phyloP scores from a whole-genome alignment of 1,140 invertebrate species.

The Oedothorax gibbosus region DNA sequence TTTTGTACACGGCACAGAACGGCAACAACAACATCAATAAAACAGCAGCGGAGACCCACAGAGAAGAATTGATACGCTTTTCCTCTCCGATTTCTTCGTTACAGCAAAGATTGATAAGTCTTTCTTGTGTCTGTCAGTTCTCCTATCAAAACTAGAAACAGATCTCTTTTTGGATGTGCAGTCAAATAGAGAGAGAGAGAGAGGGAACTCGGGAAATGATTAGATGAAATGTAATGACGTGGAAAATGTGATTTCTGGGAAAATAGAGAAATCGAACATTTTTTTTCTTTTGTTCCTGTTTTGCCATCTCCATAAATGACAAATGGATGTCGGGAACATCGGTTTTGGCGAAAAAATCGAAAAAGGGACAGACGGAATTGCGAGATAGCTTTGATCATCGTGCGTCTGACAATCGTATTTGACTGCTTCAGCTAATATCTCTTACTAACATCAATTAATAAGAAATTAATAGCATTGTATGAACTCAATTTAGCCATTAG shows the following conservation, averaged over 20 bases:
- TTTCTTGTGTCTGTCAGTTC: constrained; percentile 40
- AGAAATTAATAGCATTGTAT: too few species aligned
- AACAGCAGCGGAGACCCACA: too few species aligned
- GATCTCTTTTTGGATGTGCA: constrained; percentile 32
- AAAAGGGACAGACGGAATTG: constrained; percentile 4
- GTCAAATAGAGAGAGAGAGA: constrained; percentile 20
- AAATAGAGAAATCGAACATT: constrained; percentile 2
- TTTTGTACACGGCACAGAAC: too few species aligned
- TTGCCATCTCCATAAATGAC: constrained; percentile 59
- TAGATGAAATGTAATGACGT: constrained; percentile 60
- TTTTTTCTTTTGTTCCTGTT: constrained; percentile 46
- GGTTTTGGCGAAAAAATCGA: neutral
- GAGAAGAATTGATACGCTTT: neutral
- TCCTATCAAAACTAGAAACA: constrained; percentile 52
- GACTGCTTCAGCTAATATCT: neutral
- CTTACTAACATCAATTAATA: too few species aligned
- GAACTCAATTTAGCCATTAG: too few species aligned
- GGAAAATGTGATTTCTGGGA: constrained; percentile 58
- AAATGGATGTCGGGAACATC: constrained; percentile 44
- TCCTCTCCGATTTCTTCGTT: constrained; percentile 12
- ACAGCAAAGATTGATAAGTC: constrained; percentile 42
- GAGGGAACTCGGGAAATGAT: constrained; percentile 52
- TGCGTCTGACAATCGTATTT: constrained; percentile 52
- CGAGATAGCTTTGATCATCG: constrained; percentile 53
- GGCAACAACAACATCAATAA: too few species aligned